These are phyloP conservation scores for Graphium colonna DNA, from an alignment of 2,888 invertebrate genomes.

Conservation along the genomic window DNA sequence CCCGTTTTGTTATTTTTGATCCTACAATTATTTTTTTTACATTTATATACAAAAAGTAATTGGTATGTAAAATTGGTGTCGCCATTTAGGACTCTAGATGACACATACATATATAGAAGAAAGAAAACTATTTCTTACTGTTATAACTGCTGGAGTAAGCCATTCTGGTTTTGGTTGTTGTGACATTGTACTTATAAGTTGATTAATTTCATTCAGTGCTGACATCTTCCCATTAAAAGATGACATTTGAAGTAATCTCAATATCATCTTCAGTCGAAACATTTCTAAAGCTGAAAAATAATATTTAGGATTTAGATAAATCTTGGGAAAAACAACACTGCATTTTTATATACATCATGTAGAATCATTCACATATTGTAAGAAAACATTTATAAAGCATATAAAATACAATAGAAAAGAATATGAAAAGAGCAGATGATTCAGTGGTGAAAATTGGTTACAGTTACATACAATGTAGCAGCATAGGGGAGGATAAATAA, in stretches of 20 bases:
- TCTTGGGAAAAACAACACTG: too few relatives aligned
- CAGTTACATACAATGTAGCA: conserved; percentile 64
- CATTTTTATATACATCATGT: too few relatives aligned
- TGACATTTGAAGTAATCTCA: conserved; percentile 95
- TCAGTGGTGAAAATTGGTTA: conserved; percentile 33
- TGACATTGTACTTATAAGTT: conserved; percentile 94
- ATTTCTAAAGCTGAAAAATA: conserved; percentile 91
- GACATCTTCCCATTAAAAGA: conserved; percentile 99
- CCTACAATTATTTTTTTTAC: too few relatives aligned
- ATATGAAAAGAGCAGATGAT: conserved; percentile 25
- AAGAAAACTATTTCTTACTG: conserved; percentile 87
- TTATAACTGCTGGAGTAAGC: conserved; percentile 96
- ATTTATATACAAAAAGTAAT: too few relatives aligned
- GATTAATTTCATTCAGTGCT: conserved; percentile 98
- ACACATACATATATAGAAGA: too few relatives aligned
- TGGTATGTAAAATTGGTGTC: too few relatives aligned
- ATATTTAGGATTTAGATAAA: too few relatives aligned
- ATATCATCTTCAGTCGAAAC: conserved; percentile 97
- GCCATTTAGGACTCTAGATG: too few relatives aligned
- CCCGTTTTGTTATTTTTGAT: too few relatives aligned
- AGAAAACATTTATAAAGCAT: too few relatives aligned
- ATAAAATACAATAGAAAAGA: too few relatives aligned
- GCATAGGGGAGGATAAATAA: conserved; percentile 55
- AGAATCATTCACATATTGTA: too few relatives aligned
- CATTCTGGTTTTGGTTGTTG: conserved; percentile 96